Conservation (phyloP, 2,113 vertebrate genomes). For the Oplegnathus fasciatus region DNA sequence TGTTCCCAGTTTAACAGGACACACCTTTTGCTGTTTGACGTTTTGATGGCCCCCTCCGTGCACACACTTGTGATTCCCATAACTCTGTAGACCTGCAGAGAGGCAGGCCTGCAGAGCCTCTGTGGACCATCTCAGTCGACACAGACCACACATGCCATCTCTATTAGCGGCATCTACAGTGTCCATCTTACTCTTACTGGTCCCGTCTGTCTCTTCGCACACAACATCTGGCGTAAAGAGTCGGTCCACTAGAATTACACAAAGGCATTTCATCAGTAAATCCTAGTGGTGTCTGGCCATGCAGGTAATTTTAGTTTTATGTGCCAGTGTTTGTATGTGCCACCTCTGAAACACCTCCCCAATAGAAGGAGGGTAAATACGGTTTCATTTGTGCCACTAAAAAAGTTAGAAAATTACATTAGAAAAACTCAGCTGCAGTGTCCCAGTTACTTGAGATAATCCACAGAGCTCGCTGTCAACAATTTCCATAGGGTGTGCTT, state of each 20-base stretch:
- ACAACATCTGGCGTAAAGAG: neutral
- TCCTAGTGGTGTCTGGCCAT: neutral
- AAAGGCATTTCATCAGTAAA: neutral
- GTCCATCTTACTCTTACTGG: neutral
- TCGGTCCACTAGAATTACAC: neutral
- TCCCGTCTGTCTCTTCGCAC: neutral
- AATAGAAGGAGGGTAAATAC: neutral
- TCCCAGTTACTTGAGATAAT: constrained; percentile 34
- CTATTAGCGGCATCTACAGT: neutral
- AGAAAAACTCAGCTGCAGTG: constrained; percentile 30
- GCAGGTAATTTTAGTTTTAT: neutral
- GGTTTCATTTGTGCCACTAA: neutral
- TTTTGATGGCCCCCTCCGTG: constrained; percentile 1
- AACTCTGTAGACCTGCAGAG: constrained; percentile 3
- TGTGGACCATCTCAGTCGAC: neutral
- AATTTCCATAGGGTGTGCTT: constrained; percentile 14
- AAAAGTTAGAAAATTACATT: constrained; percentile 16
- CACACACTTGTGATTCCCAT: constrained; percentile 7
- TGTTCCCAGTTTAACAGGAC: constrained; percentile 8
- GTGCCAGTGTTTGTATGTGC: neutral
- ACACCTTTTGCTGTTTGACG: neutral
- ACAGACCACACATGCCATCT: neutral
- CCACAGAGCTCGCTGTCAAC: constrained; percentile 43
- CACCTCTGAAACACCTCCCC: neutral
- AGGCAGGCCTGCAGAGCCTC: constrained; percentile 3